phyloP scores from a whole-genome alignment of 2,888 invertebrate genomes.

The Rhamphomyia laevipes region DNA sequence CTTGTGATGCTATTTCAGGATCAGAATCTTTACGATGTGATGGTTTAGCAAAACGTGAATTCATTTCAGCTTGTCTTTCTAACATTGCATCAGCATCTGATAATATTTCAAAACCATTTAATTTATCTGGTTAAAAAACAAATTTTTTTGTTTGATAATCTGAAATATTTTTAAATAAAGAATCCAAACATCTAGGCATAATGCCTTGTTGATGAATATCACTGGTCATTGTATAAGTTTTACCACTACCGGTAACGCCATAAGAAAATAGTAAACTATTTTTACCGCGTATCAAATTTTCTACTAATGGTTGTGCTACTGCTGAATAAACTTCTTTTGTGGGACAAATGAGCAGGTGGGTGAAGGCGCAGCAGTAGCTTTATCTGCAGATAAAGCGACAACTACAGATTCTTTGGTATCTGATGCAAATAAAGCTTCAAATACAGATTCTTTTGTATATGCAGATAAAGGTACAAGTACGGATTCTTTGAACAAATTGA shows the following conservation, averaged over 20 bases:
- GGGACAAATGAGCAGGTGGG: no score
- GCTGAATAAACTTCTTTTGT: constrained; percentile 65
- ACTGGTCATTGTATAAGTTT: constrained; percentile 93
- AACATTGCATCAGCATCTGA: constrained; percentile 77
- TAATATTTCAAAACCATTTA: constrained; percentile 90
- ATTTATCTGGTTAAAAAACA: constrained; percentile 83
- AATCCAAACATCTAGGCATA: constrained; percentile 79
- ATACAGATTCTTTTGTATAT: no score
- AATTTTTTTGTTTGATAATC: constrained; percentile 77
- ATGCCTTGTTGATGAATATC: constrained; percentile 66
- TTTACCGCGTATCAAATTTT: constrained; percentile 75
- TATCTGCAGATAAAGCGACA: no score
- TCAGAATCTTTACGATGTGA: constrained; percentile 46
- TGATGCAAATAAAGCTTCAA: no score
- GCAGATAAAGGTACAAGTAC: no score
- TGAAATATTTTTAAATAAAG: constrained; percentile 83
- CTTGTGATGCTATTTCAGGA: constrained; percentile 47
- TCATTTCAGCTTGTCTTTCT: constrained; percentile 49
- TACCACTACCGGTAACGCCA: constrained; percentile 94
- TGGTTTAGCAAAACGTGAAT: constrained; percentile 30
- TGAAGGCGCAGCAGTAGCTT: no score
- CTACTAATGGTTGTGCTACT: constrained; percentile 75
- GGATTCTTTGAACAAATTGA: no score
- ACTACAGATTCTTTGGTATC: no score
- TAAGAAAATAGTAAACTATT: constrained; percentile 94